Percentiles rank a stretch among this genome's conserved stretches.
Evolutionary conservation across 2,113 vertebrate genomes (phyloP).

Genomic region (rabbit (Oryctolagus cuniculus)): mOryCun1.1 NC_091453.1:1635501-1636000

Average conservation of each 20-base stretch:
- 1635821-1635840: neutral
- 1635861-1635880: neutral
- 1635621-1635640: neutral
- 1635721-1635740: neutral
- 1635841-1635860: neutral
- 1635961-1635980: too few relatives aligned
- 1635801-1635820: slow-evolving; percentile 7
- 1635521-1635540: neutral
- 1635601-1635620: neutral
- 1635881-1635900: too few relatives aligned
- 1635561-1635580: neutral
- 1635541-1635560: neutral
- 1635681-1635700: neutral
- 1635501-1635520: neutral
- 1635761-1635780: neutral
- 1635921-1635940: too few relatives aligned
- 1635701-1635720: neutral
- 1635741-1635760: neutral
- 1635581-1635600: neutral
- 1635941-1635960: too few relatives aligned
- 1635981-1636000: too few relatives aligned
- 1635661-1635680: neutral
- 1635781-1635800: neutral
- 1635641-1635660: neutral
- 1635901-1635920: too few relatives aligned